These are phyloP conservation scores for Melinopterus prodromus DNA, from an alignment of 2,888 invertebrate genomes.

Conservation along the genomic window DNA sequence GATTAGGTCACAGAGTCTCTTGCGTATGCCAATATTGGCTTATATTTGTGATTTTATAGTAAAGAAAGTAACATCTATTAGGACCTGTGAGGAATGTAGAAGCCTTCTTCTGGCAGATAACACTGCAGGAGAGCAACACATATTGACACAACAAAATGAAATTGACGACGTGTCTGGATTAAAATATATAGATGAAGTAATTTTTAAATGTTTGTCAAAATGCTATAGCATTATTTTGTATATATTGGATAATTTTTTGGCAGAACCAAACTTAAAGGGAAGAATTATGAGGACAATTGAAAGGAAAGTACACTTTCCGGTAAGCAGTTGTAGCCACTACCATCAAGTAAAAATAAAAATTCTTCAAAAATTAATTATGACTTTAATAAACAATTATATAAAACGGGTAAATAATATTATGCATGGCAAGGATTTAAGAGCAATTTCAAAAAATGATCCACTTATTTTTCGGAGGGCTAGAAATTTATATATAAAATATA, in stretches of 20 bases:
- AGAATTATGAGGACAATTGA: background rate
- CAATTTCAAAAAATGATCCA: background rate
- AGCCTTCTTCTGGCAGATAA: background rate
- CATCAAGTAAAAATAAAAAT: background rate
- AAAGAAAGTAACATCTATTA: background rate
- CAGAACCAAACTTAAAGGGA: background rate
- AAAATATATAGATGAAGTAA: background rate
- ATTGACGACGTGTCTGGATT: background rate
- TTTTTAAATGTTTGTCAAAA: background rate
- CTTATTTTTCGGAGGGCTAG: background rate
- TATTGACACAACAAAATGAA: background rate
- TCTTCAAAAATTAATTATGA: background rate
- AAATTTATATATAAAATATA: too few species aligned
- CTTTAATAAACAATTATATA: background rate
- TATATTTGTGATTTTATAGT: slow-evolving; percentile 16
- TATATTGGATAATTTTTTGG: background rate
- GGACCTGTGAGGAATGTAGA: slow-evolving; percentile 19
- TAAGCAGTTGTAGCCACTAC: background rate
- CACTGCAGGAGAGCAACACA: background rate
- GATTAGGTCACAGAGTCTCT: background rate
- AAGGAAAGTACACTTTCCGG: background rate
- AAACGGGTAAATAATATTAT: slow-evolving; percentile 12
- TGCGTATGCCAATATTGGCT: slow-evolving; percentile 10
- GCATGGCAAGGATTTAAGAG: background rate
- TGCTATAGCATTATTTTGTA: background rate